Evolutionary conservation across 2,797 vertebrate genomes (phyloP), one percentile per base, ranked within the genome.

Genomic region (Miichthys miiuy): DNA sequence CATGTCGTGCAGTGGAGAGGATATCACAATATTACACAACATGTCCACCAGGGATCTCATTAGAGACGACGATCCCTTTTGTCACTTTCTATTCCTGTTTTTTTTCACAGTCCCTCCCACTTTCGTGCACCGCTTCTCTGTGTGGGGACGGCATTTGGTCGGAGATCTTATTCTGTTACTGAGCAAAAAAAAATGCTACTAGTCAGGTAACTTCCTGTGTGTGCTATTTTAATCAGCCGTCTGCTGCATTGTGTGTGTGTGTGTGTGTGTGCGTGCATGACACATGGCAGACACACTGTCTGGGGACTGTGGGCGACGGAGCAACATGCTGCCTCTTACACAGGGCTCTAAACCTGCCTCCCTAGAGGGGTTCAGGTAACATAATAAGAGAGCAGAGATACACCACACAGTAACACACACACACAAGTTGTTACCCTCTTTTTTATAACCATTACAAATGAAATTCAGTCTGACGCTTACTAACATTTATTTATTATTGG

Each of bases 331-430:
- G 78, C 85, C 88, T 90, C 85, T 85, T 64, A 83, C 58, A 67
- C 75, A 79, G 71, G 79, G 79, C 78, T 87, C 83, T 86, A 87
- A 89, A 83, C 64, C 66, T 68, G 56, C 54, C 75, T 93, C 93
- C 92, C 93, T 25, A 38, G 91, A 81, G 91, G 78, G 86, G 81
- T 75, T 94, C 85, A 87, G 79, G 89, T 92, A 87, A 93, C 91
- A 83, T 72, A 80, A 85, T 54, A 63, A 25, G 27, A 72, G 61
- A 58, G 65, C 47, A 79, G 56, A 75, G 68, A 79, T 63, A 71
- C 58, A 78, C 27, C 47, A 54, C 68, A 64, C 52, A 64, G 27
- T 27, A 3, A 4, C 27, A 61, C 56, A 73, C 57, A 68, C 25
- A 64, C 20, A 68, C 0, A 38, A 30, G 6, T 30, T 30, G 30